A percentile compares a stretch with the other conserved stretches of the same genome.
These are phyloP conservation scores for Halcyon chelicuti DNA, from an alignment of 2,797 vertebrate genomes.

Conservation along the genomic window DNA sequence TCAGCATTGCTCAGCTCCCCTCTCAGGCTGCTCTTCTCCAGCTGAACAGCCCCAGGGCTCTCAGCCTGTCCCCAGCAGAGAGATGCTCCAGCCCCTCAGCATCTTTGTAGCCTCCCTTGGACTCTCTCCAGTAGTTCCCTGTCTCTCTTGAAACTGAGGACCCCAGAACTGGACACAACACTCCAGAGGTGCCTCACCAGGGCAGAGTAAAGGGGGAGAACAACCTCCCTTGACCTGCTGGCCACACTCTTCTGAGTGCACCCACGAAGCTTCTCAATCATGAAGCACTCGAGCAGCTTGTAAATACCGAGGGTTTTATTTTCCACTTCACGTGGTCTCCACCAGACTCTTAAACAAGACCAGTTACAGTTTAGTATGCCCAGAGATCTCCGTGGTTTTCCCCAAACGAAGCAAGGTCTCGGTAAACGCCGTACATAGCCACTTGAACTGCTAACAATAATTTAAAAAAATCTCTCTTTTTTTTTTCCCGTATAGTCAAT, in stretches of 20 bases:
- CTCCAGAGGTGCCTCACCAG: neutral
- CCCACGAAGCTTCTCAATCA: neutral
- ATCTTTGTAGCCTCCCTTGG: neutral
- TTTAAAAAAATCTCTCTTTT: slow-evolving; percentile 83
- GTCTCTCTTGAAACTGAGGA: neutral
- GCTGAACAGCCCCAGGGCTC: no score
- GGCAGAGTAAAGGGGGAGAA: neutral
- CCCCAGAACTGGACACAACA: neutral
- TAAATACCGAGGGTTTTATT: slow-evolving; percentile 80
- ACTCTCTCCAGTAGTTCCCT: neutral
- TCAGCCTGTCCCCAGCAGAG: neutral
- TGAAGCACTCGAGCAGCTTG: neutral
- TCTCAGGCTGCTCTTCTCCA: no score
- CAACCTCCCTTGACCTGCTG: neutral
- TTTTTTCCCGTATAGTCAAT: slow-evolving; percentile 76
- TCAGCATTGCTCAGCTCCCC: no score
- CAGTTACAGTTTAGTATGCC: slow-evolving; percentile 84
- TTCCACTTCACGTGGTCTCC: slow-evolving; percentile 78
- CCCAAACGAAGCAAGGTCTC: slow-evolving; percentile 79
- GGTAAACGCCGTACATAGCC: slow-evolving; percentile 88
- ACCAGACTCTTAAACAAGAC: slow-evolving; percentile 84
- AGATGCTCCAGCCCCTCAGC: neutral
- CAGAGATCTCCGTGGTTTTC: slow-evolving; percentile 76
- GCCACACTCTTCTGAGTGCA: neutral
- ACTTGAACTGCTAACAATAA: slow-evolving; percentile 85